Conservation (phyloP, 2,797 vertebrate species). For the Chaunax sp. region DNA sequence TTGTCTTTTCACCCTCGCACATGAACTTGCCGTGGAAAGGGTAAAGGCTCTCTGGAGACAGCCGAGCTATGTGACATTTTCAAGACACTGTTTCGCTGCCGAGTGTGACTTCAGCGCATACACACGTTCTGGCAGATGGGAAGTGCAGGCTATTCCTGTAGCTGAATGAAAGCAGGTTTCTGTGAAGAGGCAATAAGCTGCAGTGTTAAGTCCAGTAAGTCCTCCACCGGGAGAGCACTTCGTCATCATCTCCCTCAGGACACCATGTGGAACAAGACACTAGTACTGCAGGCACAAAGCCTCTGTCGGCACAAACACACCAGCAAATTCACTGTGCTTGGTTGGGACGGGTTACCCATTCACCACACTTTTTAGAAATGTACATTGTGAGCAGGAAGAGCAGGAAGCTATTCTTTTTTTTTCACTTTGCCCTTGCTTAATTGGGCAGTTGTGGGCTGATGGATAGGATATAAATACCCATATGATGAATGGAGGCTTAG, state of each 20-base stretch:
- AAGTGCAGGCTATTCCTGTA: constrained; percentile 58
- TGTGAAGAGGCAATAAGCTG: constrained; percentile 65
- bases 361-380: constrained; percentile 39
- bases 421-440: constrained; percentile 51
- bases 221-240: constrained; percentile 52
- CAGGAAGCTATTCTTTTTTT: constrained; percentile 38
- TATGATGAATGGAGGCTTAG: constrained; percentile 82
- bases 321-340: constrained; percentile 18
- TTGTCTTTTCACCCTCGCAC: constrained; percentile 59
- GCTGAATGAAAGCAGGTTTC: constrained; percentile 66
- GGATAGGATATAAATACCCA: constrained; percentile 75
- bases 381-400: constrained; percentile 38
- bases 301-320: constrained; percentile 28
- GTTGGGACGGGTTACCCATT: constrained; percentile 37
- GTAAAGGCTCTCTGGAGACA: constrained; percentile 75
- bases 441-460: constrained; percentile 65
- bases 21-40: constrained; percentile 76
- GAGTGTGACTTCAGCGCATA: constrained; percentile 48
- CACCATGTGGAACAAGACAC: constrained; percentile 41
- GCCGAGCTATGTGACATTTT: constrained; percentile 80
- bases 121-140: constrained; percentile 44
- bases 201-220: constrained; percentile 73
- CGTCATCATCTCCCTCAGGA: constrained; percentile 57
- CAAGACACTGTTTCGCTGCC: constrained; percentile 65
- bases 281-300: constrained; percentile 24